Evolutionary conservation across 2,797 vertebrate genomes (phyloP), one percentile per base, ranked within the genome.

Genomic region (Danio tinwini): DNA sequence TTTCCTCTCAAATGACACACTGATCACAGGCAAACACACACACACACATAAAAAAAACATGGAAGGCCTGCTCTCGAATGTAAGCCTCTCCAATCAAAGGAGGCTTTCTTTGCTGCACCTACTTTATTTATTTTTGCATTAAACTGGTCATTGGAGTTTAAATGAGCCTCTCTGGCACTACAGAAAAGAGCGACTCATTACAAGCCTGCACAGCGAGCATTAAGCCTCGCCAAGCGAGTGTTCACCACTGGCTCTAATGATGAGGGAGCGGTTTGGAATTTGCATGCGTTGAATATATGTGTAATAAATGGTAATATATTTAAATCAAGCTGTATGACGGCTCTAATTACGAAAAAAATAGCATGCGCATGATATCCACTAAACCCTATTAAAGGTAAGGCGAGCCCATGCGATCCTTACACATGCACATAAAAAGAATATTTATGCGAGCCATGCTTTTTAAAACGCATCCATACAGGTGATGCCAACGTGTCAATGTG

Each of bases 281-380:
- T 90, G 84, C 82, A 90, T 87, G 37, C 76, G 64, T 74, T 87
- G 82, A 91, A 89, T 82, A 87, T 86, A 29, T 29, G 76, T 77
- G 83, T 88, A 80, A 87, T 87, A 88, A 88, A 88, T 79, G 79
- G 21, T 83, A 86, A 90, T 86, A 72, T 81, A 85, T 89, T 90
- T 87, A 81, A 88, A 85, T 79, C 56, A 50, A 83, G 82, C 62
- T 70, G 71, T 87, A 89, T 83, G 4, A 81, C 63, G 81, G 80
- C 70, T 61, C 76, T 89, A 87, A 90, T 89, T 76, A 84, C 79
- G 44, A 70, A 80, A n/a, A n/a, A 87, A 83, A 86, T 80, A 82
- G 86, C 80, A 80, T 77, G 78, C 68, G 78, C 81, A 88, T 84
- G 85, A 87, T 82, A 85, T 82, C 81, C 81, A 83, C 73, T 83